Base-by-base conservation (phyloP, 2,113 vertebrate genomes). In the Daphoenositta chrysoptera region DNA sequence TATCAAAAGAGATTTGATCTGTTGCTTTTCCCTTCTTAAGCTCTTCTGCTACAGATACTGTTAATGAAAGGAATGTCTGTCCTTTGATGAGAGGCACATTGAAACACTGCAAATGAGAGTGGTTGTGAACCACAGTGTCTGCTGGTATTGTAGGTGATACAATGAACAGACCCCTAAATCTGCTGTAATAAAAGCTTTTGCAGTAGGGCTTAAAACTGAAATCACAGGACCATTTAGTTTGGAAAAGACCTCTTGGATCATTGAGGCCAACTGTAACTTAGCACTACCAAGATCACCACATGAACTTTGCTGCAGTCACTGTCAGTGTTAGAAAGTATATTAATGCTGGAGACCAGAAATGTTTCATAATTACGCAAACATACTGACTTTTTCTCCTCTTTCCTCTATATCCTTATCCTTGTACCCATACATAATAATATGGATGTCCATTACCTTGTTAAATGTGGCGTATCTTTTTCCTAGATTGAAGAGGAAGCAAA, bases 401-500 rank as follows among this genome's bases (percentile, higher is more conserved):
- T 64, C 15, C 4, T 73, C 13, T 71, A 2, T 60, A 11, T 24
- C 6, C 3, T 71, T 75, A 26, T 56, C 5, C 9, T 76, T 90
- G 13, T 76, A 79, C n/a, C 23, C 5, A 15, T 33, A 35, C 3
- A 9, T 79, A 53, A 9, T 79, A 53, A 23, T 70, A 73, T 48
- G 20, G 45, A 58, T 68, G 26, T 18, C 8, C 0, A 1, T 83
- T 57, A 45, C 30, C 13, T 24, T 50, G 31, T 75, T 83, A 88
- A 85, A 54, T 54, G 6, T 37, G 14, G 4, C 4, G 1, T 66
- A 37, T 80, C 42, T 50, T 92, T 92, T 93, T 91, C 42, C 54
- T 84, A 99, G 99, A 97, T 99, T 89, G 99, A 99, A 96, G 99
- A 99, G 92, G 99, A 99, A 93, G 97, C 99, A 82, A 98, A 98